phyloP scores from a whole-genome alignment of 2,113 vertebrate genomes.

The Caracal caracal region DNA sequence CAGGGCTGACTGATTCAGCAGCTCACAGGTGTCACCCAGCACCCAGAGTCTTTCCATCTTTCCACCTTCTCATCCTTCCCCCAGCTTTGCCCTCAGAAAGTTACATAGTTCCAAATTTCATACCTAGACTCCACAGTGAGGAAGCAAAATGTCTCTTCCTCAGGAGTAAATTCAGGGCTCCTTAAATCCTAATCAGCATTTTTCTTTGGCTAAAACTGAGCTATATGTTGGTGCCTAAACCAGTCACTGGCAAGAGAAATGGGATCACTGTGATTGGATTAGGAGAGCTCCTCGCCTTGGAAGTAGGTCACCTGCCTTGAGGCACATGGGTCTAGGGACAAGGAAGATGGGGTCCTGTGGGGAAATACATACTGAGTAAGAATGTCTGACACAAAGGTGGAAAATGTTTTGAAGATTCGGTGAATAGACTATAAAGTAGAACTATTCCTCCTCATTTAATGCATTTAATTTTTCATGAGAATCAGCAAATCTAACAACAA shows the following conservation, averaged over 20 bases:
- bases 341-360: not conserved
- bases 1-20: not conserved
- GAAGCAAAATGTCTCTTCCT: not conserved
- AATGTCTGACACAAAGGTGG: not conserved
- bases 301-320: not conserved
- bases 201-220: not conserved
- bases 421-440: not conserved
- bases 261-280: not conserved
- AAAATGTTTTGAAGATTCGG: not conserved
- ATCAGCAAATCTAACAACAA: not conserved
- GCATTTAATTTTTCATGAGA: not conserved
- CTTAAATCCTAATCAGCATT: not conserved
- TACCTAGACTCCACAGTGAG: not conserved
- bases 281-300: not conserved
- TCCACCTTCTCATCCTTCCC: rapidly evolving
- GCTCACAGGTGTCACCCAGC: not conserved
- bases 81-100: not conserved
- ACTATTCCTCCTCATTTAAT: not conserved
- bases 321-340: not conserved
- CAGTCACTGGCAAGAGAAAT: not conserved
- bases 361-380: not conserved
- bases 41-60: not conserved
- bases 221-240: not conserved
- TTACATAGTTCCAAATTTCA: not conserved
- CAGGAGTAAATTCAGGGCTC: not conserved